Conservation (phyloP, 2,113 vertebrate genomes). For the Nansenia antarctica region DNA sequence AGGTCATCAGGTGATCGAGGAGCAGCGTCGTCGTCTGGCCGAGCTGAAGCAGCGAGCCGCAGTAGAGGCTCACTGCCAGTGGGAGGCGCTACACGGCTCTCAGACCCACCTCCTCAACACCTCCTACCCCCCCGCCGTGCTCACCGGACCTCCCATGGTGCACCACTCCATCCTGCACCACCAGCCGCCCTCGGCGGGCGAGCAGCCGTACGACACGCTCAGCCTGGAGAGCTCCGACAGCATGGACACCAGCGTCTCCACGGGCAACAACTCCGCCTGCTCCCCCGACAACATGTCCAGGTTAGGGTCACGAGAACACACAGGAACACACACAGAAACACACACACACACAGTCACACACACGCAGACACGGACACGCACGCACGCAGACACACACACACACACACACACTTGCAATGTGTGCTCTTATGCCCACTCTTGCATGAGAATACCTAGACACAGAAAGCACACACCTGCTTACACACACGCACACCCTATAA, state of each 20-base stretch:
- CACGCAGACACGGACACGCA: neutral
- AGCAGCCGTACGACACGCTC: slow-evolving; percentile 89
- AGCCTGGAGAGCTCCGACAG: slow-evolving; percentile 98
- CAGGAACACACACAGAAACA: neutral
- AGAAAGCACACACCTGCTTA: neutral
- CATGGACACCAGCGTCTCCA: slow-evolving; percentile 94
- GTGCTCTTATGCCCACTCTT: neutral
- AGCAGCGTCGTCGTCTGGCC: slow-evolving; percentile 89
- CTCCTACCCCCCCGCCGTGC: slow-evolving; percentile 22
- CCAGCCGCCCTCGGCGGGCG: slow-evolving; percentile 78
- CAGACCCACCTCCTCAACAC: slow-evolving; percentile 69
- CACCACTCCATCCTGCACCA: slow-evolving; percentile 93
- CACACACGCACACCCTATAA: neutral
- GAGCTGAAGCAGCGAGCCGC: slow-evolving; percentile 94
- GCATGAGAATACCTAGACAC: neutral
- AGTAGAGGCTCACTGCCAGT: slow-evolving; percentile 91
- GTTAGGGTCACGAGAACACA: slow-evolving; percentile 49
- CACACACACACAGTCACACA: neutral
- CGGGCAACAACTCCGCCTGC: slow-evolving; percentile 88
- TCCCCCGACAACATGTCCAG: slow-evolving; percentile 87
- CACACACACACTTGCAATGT: neutral
- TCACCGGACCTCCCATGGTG: slow-evolving; percentile 57
- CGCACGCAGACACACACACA: neutral
- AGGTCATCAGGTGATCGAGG: slow-evolving; percentile 97
- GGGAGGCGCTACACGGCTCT: slow-evolving; percentile 87